Evolutionary conservation across 1,140 invertebrate genomes (phyloP).

Genomic region (honey bee (Apis mellifera)): DNA sequence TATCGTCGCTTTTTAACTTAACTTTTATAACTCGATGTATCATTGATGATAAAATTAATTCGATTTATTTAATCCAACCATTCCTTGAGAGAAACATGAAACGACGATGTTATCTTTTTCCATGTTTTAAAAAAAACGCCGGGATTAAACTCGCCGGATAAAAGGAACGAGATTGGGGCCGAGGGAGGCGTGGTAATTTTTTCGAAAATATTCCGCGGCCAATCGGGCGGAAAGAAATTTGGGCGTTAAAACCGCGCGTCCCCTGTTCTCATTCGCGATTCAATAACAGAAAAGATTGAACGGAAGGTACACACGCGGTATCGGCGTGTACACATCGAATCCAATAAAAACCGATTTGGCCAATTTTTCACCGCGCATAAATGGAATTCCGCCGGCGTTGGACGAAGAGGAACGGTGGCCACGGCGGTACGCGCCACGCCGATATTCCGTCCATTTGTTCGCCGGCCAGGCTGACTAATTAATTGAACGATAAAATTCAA

Average conservation of each 20-base stretch:
- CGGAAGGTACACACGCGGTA: constrained; percentile 30
- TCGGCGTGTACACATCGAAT: constrained; percentile 21
- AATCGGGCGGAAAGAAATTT: background rate
- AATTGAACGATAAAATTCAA: constrained; percentile 28
- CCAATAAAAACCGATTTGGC: constrained; percentile 39
- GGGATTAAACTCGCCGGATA: background rate
- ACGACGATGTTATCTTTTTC: background rate
- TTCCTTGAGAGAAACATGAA: background rate
- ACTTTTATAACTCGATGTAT: background rate
- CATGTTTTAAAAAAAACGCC: no score
- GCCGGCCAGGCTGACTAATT: background rate
- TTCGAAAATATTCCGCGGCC: background rate
- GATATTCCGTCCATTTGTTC: background rate
- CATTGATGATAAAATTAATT: background rate
- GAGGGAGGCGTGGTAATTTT: background rate
- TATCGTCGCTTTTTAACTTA: no score
- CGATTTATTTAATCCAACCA: background rate
- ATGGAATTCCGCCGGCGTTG: constrained; percentile 1
- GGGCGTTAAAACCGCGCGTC: background rate
- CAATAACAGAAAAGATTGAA: constrained; percentile 32
- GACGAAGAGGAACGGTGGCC: background rate
- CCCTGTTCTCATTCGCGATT: constrained; percentile 29
- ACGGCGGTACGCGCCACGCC: background rate
- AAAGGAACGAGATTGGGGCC: background rate
- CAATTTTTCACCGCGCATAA: constrained; percentile 31